These are phyloP conservation scores for Meteorus sp. DNA, from an alignment of 1,140 invertebrate genomes.

Conservation along the genomic window DNA sequence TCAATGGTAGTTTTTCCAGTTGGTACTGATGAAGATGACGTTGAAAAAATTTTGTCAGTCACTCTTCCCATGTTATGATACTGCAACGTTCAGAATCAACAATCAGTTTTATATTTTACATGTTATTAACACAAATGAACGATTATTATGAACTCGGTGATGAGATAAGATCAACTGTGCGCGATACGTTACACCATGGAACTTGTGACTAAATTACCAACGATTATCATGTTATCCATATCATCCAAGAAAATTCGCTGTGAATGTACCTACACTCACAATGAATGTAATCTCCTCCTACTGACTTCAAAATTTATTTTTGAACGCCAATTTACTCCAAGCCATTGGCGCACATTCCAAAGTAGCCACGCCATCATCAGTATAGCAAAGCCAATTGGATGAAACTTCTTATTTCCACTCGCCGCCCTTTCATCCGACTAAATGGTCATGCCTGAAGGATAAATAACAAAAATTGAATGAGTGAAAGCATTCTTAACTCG, in stretches of 20 bases:
- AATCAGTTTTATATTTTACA: background rate
- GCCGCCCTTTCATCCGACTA: background rate
- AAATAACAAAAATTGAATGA: background rate
- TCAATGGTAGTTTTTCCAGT: conserved; percentile 25
- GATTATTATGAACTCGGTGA: too few species aligned
- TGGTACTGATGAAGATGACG: background rate
- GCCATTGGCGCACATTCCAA: conserved; percentile 35
- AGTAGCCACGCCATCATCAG: conserved; percentile 39
- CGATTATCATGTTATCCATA: too few species aligned
- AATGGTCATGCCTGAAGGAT: background rate
- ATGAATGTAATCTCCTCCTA: conserved; percentile 43
- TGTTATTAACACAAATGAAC: background rate
- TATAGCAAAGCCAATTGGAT: conserved; percentile 33
- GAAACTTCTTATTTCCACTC: background rate
- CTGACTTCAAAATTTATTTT: conserved; percentile 45
- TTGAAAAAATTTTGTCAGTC: background rate
- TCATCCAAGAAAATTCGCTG: too few species aligned
- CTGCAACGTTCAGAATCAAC: too few species aligned
- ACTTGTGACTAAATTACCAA: too few species aligned
- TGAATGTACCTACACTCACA: too few species aligned
- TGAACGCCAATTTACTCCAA: conserved; percentile 29
- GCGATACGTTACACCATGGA: too few species aligned
- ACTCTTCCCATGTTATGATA: background rate
- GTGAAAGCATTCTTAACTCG: conserved; percentile 6
- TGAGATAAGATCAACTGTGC: too few species aligned